phyloP scores from a whole-genome alignment of 1,140 invertebrate species.

The Brachionus koreanus region DNA sequence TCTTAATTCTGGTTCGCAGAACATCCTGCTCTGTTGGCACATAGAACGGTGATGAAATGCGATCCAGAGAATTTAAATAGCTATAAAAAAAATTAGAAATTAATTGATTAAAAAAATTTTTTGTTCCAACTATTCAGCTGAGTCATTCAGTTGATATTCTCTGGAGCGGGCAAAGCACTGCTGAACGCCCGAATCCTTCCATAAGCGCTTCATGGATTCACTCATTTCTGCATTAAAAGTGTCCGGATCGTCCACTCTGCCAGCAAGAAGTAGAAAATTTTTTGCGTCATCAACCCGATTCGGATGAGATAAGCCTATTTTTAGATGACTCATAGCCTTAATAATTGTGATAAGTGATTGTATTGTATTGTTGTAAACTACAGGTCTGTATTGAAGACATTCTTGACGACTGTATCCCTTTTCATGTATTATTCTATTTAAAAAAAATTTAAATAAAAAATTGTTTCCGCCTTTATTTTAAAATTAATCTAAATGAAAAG shows the following conservation, averaged over 20 bases:
- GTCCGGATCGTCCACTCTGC: slow-evolving; percentile 49
- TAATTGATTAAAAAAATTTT: slow-evolving; percentile 53
- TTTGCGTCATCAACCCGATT: slow-evolving; percentile 69
- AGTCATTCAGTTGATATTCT: slow-evolving; percentile 99
- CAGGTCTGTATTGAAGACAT: slow-evolving; percentile 83
- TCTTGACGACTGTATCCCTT: slow-evolving; percentile 87
- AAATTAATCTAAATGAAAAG: slow-evolving; percentile 62
- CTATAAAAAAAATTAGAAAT: slow-evolving; percentile 84
- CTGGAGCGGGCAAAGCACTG: slow-evolving; percentile 91
- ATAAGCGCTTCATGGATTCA: slow-evolving; percentile 74
- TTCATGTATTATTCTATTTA: slow-evolving; percentile 76
- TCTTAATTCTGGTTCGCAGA: slow-evolving; percentile 91
- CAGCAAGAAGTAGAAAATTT: slow-evolving; percentile 49
- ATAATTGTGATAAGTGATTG: slow-evolving; percentile 86
- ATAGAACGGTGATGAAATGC: slow-evolving; percentile 31
- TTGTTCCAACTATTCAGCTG: slow-evolving; percentile 92
- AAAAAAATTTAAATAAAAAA: slow-evolving; percentile 78
- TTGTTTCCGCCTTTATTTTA: no score
- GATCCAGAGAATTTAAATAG: slow-evolving; percentile 65
- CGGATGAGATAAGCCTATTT: slow-evolving; percentile 79
- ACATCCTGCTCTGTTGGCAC: slow-evolving; percentile 57
- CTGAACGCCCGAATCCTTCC: slow-evolving; percentile 90
- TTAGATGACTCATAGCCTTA: slow-evolving; percentile 82
- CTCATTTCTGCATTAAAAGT: slow-evolving; percentile 60
- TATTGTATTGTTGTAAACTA: slow-evolving; percentile 82